phyloP scores from a whole-genome alignment of 2,113 vertebrate genomes.

The Rhizomys pruinosus region DNA sequence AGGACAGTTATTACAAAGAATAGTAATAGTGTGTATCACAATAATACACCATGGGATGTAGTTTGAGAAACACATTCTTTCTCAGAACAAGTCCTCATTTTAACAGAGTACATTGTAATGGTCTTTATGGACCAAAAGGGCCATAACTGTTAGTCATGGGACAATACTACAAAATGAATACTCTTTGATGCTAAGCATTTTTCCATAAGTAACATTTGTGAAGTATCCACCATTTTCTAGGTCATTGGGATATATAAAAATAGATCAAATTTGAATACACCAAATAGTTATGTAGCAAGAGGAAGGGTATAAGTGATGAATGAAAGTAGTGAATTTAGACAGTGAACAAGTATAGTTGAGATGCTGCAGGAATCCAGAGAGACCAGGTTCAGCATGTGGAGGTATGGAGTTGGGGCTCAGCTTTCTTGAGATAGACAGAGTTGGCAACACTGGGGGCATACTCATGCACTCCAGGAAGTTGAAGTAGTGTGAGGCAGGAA shows the following conservation, averaged over 20 bases:
- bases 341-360: not conserved
- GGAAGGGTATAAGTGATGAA: not conserved
- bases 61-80: not conserved
- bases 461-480: not conserved
- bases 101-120: not conserved
- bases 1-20: not conserved
- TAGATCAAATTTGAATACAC: not conserved
- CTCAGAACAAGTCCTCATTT: not conserved
- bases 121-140: not conserved
- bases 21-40: not conserved
- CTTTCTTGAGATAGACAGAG: too few species aligned
- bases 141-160: not conserved
- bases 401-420: too few species aligned
- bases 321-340: not conserved
- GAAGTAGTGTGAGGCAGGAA: not conserved
- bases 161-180: not conserved
- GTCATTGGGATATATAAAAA: not conserved
- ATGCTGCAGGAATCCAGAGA: not conserved
- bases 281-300: not conserved
- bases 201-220: not conserved
- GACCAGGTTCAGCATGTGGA: not conserved
- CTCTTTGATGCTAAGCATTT: not conserved
- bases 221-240: constrained; percentile 35
- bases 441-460: not conserved
- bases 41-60: not conserved